These are phyloP conservation scores for Colostygia pectinataria DNA, from an alignment of 2,888 invertebrate genomes.

Conservation along the genomic window DNA sequence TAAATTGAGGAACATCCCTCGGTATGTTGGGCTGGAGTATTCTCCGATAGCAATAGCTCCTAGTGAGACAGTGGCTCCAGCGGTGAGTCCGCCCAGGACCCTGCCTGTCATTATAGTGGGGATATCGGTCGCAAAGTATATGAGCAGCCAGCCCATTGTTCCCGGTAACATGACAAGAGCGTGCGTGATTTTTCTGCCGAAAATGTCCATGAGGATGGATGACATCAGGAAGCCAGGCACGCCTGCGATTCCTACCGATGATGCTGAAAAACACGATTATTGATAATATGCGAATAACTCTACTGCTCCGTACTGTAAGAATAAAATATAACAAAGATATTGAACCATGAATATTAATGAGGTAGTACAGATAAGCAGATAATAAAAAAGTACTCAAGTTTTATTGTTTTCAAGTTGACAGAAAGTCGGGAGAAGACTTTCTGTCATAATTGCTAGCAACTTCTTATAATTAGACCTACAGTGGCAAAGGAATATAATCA, in stretches of 20 bases:
- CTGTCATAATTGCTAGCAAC: too few species aligned
- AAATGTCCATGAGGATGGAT: conserved; percentile 45
- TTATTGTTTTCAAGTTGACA: too few species aligned
- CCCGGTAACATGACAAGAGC: conserved; percentile 65
- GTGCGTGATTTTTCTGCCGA: conserved; percentile 44
- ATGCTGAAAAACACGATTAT: conserved; percentile 37
- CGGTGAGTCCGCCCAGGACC: conserved; percentile 58
- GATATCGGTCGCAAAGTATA: conserved; percentile 55
- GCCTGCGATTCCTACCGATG: conserved; percentile 44
- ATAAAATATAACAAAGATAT: not conserved
- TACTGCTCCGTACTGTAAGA: too few species aligned
- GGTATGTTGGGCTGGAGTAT: conserved; percentile 48
- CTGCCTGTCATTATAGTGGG: conserved; percentile 45
- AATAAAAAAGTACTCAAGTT: too few species aligned
- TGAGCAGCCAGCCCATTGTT: conserved; percentile 71
- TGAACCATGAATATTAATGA: not conserved
- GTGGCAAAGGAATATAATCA: too few species aligned
- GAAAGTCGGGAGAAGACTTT: too few species aligned
- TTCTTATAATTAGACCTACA: too few species aligned
- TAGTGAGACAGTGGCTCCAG: conserved; percentile 67
- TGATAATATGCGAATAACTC: too few species aligned
- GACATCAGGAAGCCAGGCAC: conserved; percentile 49
- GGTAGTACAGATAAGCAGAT: too few species aligned
- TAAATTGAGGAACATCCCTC: conserved; percentile 53
- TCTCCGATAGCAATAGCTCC: conserved; percentile 58